phyloP scores from a whole-genome alignment of 2,888 invertebrate genomes.

The Drosophila maculinotata region DNA sequence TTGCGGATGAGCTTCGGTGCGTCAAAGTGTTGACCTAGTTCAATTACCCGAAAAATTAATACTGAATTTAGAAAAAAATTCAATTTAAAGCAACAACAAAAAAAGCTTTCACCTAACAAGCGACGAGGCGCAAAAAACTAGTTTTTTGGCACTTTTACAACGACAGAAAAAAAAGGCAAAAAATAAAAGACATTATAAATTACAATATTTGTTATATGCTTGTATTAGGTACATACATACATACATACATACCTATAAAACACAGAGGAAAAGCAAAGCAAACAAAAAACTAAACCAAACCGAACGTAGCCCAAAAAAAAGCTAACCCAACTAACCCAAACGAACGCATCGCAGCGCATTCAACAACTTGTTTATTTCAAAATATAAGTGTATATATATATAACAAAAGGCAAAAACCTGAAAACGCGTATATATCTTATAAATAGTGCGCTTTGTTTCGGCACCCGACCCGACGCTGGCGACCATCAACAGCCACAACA shows the following conservation, averaged over 20 bases:
- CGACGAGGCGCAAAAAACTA: constrained; percentile 54
- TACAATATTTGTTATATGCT: constrained; percentile 50
- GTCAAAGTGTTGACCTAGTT: constrained; percentile 67
- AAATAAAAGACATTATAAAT: constrained; percentile 72
- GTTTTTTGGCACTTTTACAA: constrained; percentile 60
- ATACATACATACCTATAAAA: constrained; percentile 12
- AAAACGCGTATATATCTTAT: constrained; percentile 67
- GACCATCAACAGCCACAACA: constrained; percentile 34
- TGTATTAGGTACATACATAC: constrained; percentile 17
- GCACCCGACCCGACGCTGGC: constrained; percentile 49
- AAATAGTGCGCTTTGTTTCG: constrained; percentile 79
- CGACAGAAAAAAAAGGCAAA: constrained; percentile 39
- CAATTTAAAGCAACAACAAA: constrained; percentile 30
- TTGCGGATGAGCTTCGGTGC: constrained; percentile 53
- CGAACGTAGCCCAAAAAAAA: constrained; percentile 39
- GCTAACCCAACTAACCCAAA: constrained; percentile 39
- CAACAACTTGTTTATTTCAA: constrained; percentile 80
- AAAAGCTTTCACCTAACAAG: constrained; percentile 72
- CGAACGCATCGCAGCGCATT: constrained; percentile 62
- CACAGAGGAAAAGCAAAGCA: constrained; percentile 24
- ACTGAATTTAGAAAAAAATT: constrained; percentile 27
- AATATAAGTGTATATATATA: constrained; percentile 70
- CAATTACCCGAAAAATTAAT: constrained; percentile 36
- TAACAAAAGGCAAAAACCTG: constrained; percentile 68
- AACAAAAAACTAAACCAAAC: constrained; percentile 32